Conservation (phyloP, 1,140 invertebrate species). For the Capitella teleta region DNA sequence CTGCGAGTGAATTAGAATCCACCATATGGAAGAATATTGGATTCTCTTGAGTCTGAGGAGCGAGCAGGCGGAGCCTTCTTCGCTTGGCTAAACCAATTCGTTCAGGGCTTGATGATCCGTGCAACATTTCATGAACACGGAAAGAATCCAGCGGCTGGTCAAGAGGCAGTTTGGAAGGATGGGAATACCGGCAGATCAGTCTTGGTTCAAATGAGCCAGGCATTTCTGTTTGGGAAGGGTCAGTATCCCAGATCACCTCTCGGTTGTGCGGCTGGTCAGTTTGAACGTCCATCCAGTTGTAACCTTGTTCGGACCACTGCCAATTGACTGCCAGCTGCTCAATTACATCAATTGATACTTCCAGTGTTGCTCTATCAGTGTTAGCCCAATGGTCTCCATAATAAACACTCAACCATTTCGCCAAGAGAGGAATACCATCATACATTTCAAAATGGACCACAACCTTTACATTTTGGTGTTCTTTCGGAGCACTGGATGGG, state of each 20-base stretch:
- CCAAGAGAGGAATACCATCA: constrained; percentile 8
- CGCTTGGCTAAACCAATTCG: not conserved
- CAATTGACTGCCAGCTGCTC: constrained; percentile 5
- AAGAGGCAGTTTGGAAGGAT: not conserved
- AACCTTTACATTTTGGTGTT: constrained; percentile 3
- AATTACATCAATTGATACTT: not conserved
- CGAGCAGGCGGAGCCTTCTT: too few relatives aligned
- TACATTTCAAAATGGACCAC: constrained; percentile 10
- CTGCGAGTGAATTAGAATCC: not conserved
- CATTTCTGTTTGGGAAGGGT: not conserved
- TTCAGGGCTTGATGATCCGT: not conserved
- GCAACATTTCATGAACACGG: not conserved
- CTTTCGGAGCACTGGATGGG: constrained; percentile 3
- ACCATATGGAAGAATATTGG: too few relatives aligned
- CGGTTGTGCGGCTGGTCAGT: not conserved
- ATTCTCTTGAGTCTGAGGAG: too few relatives aligned
- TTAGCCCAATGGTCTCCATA: not conserved
- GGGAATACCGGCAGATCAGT: not conserved
- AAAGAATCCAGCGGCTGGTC: not conserved
- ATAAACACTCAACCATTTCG: constrained; percentile 3
- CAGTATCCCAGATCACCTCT: not conserved
- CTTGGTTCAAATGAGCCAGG: constrained; percentile 2
- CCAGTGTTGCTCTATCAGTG: not conserved
- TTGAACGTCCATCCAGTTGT: constrained; percentile 3
- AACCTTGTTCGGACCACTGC: constrained; percentile 1